Conservation (phyloP, 2,888 invertebrate species). For the Nebria salina region DNA sequence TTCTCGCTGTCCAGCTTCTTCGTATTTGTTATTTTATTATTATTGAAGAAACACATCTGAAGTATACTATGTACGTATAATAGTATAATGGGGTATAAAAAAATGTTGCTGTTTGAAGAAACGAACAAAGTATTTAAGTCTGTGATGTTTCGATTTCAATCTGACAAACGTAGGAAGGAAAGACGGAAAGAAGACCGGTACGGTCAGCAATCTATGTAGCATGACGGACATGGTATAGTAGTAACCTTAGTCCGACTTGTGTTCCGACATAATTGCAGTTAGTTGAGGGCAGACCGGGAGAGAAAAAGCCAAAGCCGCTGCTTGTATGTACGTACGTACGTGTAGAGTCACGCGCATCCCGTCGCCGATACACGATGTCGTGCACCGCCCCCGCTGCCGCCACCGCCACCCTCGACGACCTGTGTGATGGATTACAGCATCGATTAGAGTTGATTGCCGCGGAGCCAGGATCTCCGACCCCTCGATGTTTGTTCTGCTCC, state of each 20-base stretch:
- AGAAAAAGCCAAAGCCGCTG: slow-evolving; percentile 17
- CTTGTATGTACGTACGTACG: slow-evolving; percentile 15
- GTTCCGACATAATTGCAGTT: slow-evolving; percentile 36
- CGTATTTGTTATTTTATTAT: no score
- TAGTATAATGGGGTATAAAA: neutral
- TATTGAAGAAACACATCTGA: no score
- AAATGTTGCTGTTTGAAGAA: neutral
- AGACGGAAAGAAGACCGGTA: neutral
- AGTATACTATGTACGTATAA: no score
- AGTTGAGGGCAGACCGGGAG: neutral
- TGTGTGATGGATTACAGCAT: slow-evolving; percentile 63
- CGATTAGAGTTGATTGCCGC: slow-evolving; percentile 63
- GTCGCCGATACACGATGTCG: slow-evolving; percentile 21
- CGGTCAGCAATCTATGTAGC: neutral
- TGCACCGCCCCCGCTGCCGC: slow-evolving; percentile 19
- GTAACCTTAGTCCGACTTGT: neutral
- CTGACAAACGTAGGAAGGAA: neutral
- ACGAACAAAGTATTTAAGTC: neutral
- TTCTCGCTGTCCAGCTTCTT: no score
- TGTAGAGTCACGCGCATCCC: slow-evolving; percentile 24
- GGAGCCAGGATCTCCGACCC: slow-evolving; percentile 31
- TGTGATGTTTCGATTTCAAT: neutral
- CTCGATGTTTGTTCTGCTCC: slow-evolving; percentile 38
- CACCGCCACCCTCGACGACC: slow-evolving; percentile 48
- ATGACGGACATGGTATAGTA: neutral